These are phyloP conservation scores for Pachypsylla venusta DNA, from an alignment of 1,140 invertebrate species.

Conservation along the genomic window DNA sequence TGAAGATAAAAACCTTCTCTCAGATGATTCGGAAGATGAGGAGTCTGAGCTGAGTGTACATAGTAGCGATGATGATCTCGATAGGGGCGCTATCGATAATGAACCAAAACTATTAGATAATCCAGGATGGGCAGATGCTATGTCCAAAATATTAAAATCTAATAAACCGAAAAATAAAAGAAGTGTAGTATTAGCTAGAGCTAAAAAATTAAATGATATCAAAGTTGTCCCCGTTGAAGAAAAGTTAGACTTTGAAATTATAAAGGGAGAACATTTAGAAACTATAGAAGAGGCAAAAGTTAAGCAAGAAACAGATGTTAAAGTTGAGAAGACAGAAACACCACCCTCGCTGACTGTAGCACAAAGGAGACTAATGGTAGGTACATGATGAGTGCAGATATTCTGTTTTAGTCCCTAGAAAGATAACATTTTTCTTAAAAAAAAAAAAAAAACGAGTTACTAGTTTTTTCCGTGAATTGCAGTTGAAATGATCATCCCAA, in stretches of 20 bases:
- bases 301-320: slow-evolving; percentile 26
- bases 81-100: neutral
- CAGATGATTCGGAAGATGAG: neutral
- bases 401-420: too few relatives aligned
- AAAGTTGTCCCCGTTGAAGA: slow-evolving; percentile 20
- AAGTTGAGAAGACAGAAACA: slow-evolving; percentile 20
- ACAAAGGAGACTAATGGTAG: slow-evolving; percentile 16
- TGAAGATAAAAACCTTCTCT: slow-evolving; percentile 4
- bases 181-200: slow-evolving; percentile 37
- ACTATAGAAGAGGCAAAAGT: neutral
- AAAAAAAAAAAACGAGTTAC: too few relatives aligned
- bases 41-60: neutral
- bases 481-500: too few relatives aligned
- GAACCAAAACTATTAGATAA: slow-evolving; percentile 26
- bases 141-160: slow-evolving; percentile 34
- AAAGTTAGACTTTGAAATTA: slow-evolving; percentile 16
- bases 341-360: slow-evolving; percentile 19
- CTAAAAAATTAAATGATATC: slow-evolving; percentile 47
- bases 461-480: too few relatives aligned
- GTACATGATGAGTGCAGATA: too few relatives aligned
- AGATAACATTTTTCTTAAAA: too few relatives aligned
- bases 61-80: neutral
- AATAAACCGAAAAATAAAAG: slow-evolving; percentile 21
- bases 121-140: slow-evolving; percentile 49
- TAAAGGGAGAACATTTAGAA: slow-evolving; percentile 14